phyloP scores from a whole-genome alignment of 2,113 vertebrate species.

The Takifugu flavidus region DNA sequence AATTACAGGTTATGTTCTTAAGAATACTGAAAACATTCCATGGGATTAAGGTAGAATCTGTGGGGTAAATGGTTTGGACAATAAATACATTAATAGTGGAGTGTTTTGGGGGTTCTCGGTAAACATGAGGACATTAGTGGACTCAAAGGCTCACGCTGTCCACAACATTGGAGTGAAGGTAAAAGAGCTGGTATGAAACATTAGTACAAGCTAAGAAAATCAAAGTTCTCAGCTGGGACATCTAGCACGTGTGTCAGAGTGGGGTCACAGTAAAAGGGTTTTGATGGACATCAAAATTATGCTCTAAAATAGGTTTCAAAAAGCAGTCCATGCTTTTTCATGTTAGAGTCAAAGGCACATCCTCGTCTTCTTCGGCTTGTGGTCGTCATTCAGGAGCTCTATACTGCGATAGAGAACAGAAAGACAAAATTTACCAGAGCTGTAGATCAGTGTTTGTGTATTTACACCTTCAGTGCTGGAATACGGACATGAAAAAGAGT shows the following conservation, averaged over 20 bases:
- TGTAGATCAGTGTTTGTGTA: not conserved
- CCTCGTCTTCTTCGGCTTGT: slow-evolving; percentile 40
- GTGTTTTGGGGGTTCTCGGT: slow-evolving; percentile 14
- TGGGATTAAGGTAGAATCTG: too few relatives aligned
- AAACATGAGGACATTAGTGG: slow-evolving; percentile 1
- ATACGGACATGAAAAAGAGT: not conserved
- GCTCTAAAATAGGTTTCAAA: too few relatives aligned
- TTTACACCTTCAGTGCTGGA: not conserved
- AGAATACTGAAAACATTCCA: slow-evolving; percentile 14
- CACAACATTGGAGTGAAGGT: slow-evolving; percentile 14
- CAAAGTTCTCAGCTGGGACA: too few relatives aligned
- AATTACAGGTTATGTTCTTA: slow-evolving; percentile 15
- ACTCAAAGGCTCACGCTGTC: slow-evolving; percentile 24
- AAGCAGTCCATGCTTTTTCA: too few relatives aligned
- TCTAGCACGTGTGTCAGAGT: too few relatives aligned
- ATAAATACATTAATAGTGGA: not conserved
- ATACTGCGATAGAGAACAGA: slow-evolving; percentile 42
- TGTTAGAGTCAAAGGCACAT: slow-evolving; percentile 57
- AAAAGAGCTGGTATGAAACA: not conserved
- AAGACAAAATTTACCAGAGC: not conserved
- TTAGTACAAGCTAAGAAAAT: too few relatives aligned
- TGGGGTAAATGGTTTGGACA: too few relatives aligned
- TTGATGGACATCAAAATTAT: too few relatives aligned
- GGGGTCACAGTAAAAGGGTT: not conserved
- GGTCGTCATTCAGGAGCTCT: slow-evolving; percentile 27